A percentile compares a stretch with the other conserved stretches of the same genome.
phyloP scores from a whole-genome alignment of 2,113 vertebrate species.

The Pithys albifrons region DNA sequence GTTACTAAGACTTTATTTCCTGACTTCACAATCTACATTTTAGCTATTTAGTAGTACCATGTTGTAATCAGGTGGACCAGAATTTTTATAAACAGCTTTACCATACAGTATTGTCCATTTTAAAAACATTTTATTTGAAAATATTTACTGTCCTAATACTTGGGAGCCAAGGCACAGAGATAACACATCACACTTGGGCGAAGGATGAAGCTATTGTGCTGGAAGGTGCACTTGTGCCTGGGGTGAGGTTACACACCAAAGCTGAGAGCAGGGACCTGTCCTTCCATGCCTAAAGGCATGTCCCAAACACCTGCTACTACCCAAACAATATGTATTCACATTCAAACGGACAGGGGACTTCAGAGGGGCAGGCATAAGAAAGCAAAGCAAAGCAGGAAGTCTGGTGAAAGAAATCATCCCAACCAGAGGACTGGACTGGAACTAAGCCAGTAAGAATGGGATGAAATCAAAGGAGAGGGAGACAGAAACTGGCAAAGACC shows the following conservation, averaged over 20 bases:
- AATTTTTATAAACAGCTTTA: not conserved
- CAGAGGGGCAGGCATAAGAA: not conserved
- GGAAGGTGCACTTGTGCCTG: not conserved
- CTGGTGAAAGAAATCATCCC: slow-evolving; percentile 7
- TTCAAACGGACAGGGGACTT: not conserved
- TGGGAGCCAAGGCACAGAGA: not conserved
- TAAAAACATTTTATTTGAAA: not conserved
- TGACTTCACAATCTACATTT: not conserved
- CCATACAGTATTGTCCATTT: not conserved
- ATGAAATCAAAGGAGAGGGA: not conserved
- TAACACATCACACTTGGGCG: not conserved
- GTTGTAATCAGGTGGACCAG: not conserved
- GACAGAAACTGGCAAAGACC: not conserved
- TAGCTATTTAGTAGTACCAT: not conserved
- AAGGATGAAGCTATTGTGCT: not conserved
- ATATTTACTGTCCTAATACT: not conserved
- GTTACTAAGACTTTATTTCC: not conserved
- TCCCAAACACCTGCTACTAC: not conserved
- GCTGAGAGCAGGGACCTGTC: not conserved
- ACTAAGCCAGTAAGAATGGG: slow-evolving; percentile 27
- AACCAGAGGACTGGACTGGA: slow-evolving; percentile 28
- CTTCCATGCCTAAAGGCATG: not conserved
- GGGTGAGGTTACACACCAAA: accelerated
- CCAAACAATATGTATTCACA: not conserved
- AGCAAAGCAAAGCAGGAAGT: slow-evolving; percentile 19